Evolutionary conservation across 2,888 invertebrate species (phyloP), one percentile per base, ranked within the genome.

Genomic region (Venustoraphidia nigricollis): DNA sequence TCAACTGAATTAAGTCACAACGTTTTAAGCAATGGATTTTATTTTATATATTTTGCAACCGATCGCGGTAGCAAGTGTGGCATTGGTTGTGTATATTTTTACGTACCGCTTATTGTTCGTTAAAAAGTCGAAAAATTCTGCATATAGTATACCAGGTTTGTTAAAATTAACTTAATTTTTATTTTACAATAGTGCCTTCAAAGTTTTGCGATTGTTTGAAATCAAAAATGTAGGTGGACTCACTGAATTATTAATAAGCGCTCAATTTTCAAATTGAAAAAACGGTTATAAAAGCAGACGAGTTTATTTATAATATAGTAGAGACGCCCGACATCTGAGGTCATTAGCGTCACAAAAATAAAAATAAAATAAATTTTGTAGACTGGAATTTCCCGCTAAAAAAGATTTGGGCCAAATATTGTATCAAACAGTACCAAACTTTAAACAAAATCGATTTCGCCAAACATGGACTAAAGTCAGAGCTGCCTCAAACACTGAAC

Each of bases 311-410:
- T 27, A 3, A 27, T 27, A 6, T 6, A 1, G 27, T 27, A 27
- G 27, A 27, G 27, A 27, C 27, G 27, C 6, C 27, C n/a, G n/a
- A n/a, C n/a, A n/a, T n/a, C n/a, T n/a, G n/a, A n/a, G n/a, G n/a
- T n/a, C n/a, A n/a, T n/a, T n/a, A n/a, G n/a, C n/a, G 17, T 17
- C 17, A 17, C 17, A 17, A 17, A 17, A 6, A 27, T 27, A 6
- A 6, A 27, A 27, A 27, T 27, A 27, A 42, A 14, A 10, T 42
- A 10, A n/a, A 11, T 34, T 37, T 54, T 56, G 17, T 54, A 73
- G 74, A 66, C 50, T 73, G 74, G 73, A 72, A 70, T 57, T 71
- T 67, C 48, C 57, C 62, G 0, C 47, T 74, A 13, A 73, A 73
- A 56, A 58, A 66, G 40, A 47, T 68, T 34, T 62, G 62, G 54